Conservation (phyloP, 2,113 vertebrate genomes). For the Carollia perspicillata region DNA sequence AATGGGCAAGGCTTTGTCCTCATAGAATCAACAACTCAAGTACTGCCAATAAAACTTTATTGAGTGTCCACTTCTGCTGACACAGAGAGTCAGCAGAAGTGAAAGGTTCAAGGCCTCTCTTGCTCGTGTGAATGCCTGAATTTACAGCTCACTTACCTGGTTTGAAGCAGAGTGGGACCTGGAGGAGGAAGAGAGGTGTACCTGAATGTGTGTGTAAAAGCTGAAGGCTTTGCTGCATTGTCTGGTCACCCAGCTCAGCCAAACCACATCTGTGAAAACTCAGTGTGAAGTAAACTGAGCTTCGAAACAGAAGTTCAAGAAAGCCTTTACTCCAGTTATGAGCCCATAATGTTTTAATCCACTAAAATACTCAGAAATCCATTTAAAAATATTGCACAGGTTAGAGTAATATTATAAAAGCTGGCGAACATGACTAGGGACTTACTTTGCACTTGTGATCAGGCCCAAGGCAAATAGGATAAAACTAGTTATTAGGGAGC, state of each 20-base stretch:
- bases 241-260: neutral
- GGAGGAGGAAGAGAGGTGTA: neutral
- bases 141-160: neutral
- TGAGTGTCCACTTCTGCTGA: neutral
- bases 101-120: neutral
- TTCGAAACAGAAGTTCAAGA: neutral
- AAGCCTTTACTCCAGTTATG: neutral
- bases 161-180: neutral
- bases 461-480: neutral
- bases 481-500: neutral
- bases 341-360: neutral
- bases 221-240: neutral
- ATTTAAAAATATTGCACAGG: neutral
- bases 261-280: neutral
- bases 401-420: conserved; percentile 21
- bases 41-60: neutral
- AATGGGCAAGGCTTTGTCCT: neutral
- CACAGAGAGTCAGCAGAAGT: no score
- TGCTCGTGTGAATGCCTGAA: neutral
- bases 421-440: neutral
- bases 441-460: neutral
- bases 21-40: neutral
- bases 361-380: conserved; percentile 29
- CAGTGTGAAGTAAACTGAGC: neutral
- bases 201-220: neutral